Evolutionary conservation across 2,888 invertebrate genomes (phyloP), one percentile per base, ranked within the genome.

Genomic region (Hypomecis punctinalis): DNA sequence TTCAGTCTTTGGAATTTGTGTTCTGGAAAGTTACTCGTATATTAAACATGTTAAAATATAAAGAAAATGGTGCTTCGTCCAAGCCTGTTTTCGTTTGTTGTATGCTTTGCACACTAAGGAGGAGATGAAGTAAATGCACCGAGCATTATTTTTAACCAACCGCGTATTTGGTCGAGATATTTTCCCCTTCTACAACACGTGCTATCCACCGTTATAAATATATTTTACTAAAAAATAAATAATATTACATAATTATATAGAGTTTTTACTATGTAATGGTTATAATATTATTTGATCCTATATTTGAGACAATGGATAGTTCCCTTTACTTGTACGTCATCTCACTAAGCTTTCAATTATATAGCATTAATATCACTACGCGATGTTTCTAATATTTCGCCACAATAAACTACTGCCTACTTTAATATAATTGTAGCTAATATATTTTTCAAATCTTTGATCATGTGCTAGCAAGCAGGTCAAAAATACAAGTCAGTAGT

Each of bases 1-100:
- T 74, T 81, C 81, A 82, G 81, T 82, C 81, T 82, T 82, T 81
- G 81, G 78, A 76, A 80, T 80, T 81, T 82, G 75, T 78, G 77
- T 77, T 74, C 72, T 76, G 81, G 76, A 78, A 77, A 78, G 77
- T 76, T 48, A 61, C 59, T 60, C 53, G 49, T 55, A 54, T 40
- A 54, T 48, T 48, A 51, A 55, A n/a, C 51, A 51, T 33, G 36
- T 61, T 35, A 52, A 56, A 37, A 48, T 60, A 61, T 54, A 55
- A 47, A 62, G 36, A 56, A 40, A 36, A 55, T 13, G 48, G 57
- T 52, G 71, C 67, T 42, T 65, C 13, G 39, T 53, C 45, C 43
- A 63, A 35, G 56, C 39, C 63, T 45, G 35, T 48, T 13, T 60
- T 61, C 68, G 57, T 61, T 23, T 43, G 52, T 49, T 37, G 61